These are phyloP conservation scores for Cheilosia vernalis DNA, from an alignment of 2,888 invertebrate species.

Conservation along the genomic window DNA sequence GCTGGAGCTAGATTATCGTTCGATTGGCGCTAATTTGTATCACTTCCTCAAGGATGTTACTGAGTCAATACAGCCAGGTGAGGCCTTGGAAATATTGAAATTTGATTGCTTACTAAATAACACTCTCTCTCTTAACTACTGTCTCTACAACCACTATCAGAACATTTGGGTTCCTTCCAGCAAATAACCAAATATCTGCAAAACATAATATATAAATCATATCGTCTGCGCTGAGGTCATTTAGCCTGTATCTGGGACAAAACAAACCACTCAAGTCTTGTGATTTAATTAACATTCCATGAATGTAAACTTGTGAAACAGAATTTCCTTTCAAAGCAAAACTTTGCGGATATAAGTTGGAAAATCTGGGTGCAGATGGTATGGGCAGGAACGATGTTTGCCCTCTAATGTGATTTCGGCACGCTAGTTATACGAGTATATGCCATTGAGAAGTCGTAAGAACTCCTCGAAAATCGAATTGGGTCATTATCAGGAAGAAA, in stretches of 20 bases:
- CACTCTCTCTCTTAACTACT: too few species aligned
- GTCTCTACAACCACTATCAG: too few species aligned
- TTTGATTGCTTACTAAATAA: too few species aligned
- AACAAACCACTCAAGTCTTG: slow-evolving; percentile 43
- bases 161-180: too few species aligned
- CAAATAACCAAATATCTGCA: background rate
- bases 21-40: too few species aligned
- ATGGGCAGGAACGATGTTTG: slow-evolving; percentile 36
- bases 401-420: slow-evolving; percentile 39
- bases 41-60: background rate
- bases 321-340: slow-evolving; percentile 1
- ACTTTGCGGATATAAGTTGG: background rate
- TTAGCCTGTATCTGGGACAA: slow-evolving; percentile 28
- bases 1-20: background rate
- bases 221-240: slow-evolving; percentile 48
- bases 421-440: slow-evolving; percentile 25
- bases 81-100: too few species aligned
- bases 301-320: slow-evolving; percentile 22
- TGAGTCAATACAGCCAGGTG: background rate
- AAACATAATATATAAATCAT: slow-evolving; percentile 21
- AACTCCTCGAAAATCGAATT: slow-evolving; percentile 44
- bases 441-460: slow-evolving; percentile 55
- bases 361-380: slow-evolving; percentile 63
- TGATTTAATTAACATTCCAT: slow-evolving; percentile 70
- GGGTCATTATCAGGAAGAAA: slow-evolving; percentile 17